Base-by-base conservation (phyloP, 2,797 vertebrate species). In the Hapalemur alaotrensis region DNA sequence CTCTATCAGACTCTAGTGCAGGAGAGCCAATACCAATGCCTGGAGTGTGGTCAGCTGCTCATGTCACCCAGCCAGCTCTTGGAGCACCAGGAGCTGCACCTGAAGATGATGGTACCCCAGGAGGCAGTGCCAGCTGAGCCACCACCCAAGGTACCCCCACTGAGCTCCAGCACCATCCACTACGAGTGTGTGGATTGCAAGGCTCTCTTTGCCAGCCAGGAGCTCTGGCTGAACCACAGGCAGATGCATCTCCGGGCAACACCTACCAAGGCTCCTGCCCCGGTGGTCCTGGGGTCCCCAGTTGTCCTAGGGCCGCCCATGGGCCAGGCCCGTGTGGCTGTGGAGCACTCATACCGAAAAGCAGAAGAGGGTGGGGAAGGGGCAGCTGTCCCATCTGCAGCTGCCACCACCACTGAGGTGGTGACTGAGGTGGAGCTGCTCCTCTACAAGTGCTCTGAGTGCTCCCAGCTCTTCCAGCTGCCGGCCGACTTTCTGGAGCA, bases 181-280 rank as follows among this genome's bases (percentile, higher is more conserved):
- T 99, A 99, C 32, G 99, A 99, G 98, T 99, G 99, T 96, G 98
- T 99, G 13, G 99, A 99, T 63, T 99, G 99, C 95, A 99, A 99
- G 92, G 99, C 99, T 0, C 98, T 99, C 7, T 99, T 99, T 0
- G 97, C 98, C 95, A 99, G 99, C 6, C 99, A 99, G 1, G 99
- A 99, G 1, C 97, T 99, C 15, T 99, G 99, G 99, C 97, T 98
- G 73, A 98, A 89, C 20, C 98, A 98, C 70, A 97, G 98, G 41
- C 98, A 98, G 54, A 97, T 96, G 0, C 98, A 99, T 61, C 98
- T 99, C 23, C 96, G 97, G 54, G 94, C 96, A 7, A 97, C 97
- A 1, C 97, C 98, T 41, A 79, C 84, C 11, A 97, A 97, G 8
- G 70, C 98, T 15, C 88, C 97, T 0, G 70, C 97, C 9, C 95